phyloP scores from a whole-genome alignment of 1,140 invertebrate genomes.

The Kradibia gibbosae region DNA sequence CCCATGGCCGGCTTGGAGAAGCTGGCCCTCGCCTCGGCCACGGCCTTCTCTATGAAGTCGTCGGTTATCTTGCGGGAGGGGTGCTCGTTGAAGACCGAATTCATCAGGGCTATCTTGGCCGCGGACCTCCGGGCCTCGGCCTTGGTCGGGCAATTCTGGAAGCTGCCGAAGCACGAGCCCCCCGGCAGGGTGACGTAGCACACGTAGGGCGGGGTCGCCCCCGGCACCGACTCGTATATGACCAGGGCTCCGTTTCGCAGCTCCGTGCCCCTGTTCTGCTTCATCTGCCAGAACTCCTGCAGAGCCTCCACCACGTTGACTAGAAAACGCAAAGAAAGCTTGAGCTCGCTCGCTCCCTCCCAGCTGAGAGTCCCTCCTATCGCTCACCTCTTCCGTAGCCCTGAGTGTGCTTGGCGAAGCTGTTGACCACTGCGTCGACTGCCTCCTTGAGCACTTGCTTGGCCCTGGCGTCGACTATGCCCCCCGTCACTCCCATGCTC shows the following conservation, averaged over 20 bases:
- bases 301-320: constrained; percentile 96
- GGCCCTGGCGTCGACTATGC: constrained; percentile 76
- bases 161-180: constrained; percentile 95
- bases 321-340: constrained; percentile 65
- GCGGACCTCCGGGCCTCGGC: constrained; percentile 93
- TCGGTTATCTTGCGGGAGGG: constrained; percentile 93
- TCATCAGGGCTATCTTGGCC: constrained; percentile 96
- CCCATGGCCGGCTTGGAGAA: constrained; percentile 72
- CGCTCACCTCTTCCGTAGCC: constrained; percentile 82
- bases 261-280: constrained; percentile 88
- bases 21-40: constrained; percentile 85
- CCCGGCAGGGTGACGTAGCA: constrained; percentile 96
- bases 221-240: constrained; percentile 95
- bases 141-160: constrained; percentile 95
- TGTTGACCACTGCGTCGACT: constrained; percentile 84
- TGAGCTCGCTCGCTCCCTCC: no score
- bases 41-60: constrained; percentile 94
- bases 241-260: constrained; percentile 92
- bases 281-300: constrained; percentile 98
- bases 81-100: constrained; percentile 97
- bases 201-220: constrained; percentile 90
- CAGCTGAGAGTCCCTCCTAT: no score
- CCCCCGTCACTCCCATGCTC: constrained; percentile 68
- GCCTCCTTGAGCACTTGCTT: constrained; percentile 84
- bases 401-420: constrained; percentile 85